A percentile compares a stretch with the other conserved stretches of the same genome.
Evolutionary conservation across 92 coral and sea anemone species (phyloP).

Genomic region (Zoanthus sociatus): DNA sequence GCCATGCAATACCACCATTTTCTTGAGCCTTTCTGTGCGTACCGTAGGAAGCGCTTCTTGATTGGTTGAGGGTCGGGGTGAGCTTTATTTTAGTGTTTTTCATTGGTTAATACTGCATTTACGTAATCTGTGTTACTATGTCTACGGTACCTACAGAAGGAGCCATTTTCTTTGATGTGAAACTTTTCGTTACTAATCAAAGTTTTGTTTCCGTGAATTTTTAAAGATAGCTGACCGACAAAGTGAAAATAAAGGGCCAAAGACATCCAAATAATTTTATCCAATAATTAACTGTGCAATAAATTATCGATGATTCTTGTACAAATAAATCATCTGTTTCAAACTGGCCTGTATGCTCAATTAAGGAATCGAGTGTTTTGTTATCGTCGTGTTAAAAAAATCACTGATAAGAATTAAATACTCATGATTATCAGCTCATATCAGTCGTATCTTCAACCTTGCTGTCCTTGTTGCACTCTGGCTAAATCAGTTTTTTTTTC

Average conservation of each 20-base stretch:
- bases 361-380: not conserved
- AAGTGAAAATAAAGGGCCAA: not conserved
- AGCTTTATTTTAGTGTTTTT: no score
- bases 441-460: not conserved
- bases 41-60: no score
- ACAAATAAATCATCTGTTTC: not conserved
- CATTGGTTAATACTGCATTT: no score
- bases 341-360: not conserved
- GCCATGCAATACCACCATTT: not conserved
- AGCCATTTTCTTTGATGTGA: not conserved
- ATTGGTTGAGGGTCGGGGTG: no score
- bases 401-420: not conserved
- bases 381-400: not conserved
- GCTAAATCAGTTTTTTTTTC: not conserved
- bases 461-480: not conserved
- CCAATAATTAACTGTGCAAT: not conserved
- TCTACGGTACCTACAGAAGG: no score
- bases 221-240: not conserved
- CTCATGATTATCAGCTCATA: not conserved
- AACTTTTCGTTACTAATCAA: not conserved
- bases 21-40: not conserved
- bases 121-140: no score
- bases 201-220: not conserved
- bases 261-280: not conserved
- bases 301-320: not conserved